These are phyloP conservation scores for Pontoporia blainvillei DNA, from an alignment of 2,113 vertebrate genomes.

Conservation along the genomic window DNA sequence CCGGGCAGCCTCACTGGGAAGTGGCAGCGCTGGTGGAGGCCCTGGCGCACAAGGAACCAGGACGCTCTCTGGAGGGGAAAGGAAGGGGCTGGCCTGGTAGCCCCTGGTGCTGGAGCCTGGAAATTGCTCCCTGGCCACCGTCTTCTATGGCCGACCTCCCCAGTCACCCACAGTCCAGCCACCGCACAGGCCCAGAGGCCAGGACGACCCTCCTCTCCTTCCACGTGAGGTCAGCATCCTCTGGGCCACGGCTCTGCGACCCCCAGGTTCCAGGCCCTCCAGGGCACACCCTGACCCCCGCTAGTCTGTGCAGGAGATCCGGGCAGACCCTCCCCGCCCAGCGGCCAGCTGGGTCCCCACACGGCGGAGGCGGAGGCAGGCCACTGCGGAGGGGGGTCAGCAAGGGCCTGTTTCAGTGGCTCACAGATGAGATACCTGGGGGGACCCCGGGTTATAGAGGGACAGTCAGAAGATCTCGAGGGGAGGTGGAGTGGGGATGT, in stretches of 20 bases:
- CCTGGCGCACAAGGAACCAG: background rate
- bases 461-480: background rate
- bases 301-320: background rate
- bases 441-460: background rate
- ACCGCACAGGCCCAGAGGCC: background rate
- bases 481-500: background rate
- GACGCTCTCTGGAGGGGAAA: no score
- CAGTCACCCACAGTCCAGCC: background rate
- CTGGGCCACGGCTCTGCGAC: background rate
- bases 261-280: background rate
- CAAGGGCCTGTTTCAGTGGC: background rate
- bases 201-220: background rate
- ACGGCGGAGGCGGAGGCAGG: background rate
- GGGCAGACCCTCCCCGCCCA: background rate
- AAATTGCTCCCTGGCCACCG: background rate
- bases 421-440: background rate
- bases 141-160: background rate
- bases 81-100: background rate
- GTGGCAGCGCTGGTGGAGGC: accelerated
- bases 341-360: background rate
- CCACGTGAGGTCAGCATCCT: background rate
- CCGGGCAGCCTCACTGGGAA: background rate
- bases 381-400: background rate
- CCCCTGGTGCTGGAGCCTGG: background rate
- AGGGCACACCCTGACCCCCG: background rate